phyloP scores from a whole-genome alignment of 2,888 invertebrate genomes.

The Rhamphomyia laevipes region DNA sequence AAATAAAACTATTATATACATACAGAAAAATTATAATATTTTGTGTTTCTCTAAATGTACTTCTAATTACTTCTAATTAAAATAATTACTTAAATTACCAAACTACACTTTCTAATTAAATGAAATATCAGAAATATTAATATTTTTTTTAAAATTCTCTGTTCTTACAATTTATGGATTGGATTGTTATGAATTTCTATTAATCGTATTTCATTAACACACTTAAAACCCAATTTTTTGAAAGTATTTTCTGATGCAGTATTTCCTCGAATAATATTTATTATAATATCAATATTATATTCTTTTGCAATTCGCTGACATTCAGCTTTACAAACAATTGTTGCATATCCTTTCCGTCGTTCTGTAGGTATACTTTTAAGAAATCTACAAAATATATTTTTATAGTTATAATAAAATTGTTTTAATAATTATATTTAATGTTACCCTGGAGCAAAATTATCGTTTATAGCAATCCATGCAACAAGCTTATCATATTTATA shows the following conservation, averaged over 20 bases:
- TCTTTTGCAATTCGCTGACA: slow-evolving; percentile 1
- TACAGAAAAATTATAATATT: too few relatives aligned
- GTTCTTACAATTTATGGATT: too few relatives aligned
- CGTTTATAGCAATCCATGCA: slow-evolving; percentile 7
- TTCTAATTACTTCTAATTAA: too few relatives aligned
- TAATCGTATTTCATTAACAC: background rate
- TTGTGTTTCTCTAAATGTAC: too few relatives aligned
- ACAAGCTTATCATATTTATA: slow-evolving; percentile 2
- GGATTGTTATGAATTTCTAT: too few relatives aligned
- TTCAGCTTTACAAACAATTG: slow-evolving; percentile 2
- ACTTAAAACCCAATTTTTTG: slow-evolving; percentile 1
- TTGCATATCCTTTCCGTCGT: slow-evolving; percentile 5
- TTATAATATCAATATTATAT: slow-evolving; percentile 2
- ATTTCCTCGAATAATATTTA: background rate
- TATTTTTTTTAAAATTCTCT: too few relatives aligned
- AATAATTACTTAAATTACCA: too few relatives aligned
- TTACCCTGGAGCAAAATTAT: slow-evolving; percentile 6
- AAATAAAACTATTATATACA: too few relatives aligned
- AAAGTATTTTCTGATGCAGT: slow-evolving; percentile 1
- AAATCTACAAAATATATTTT: background rate
- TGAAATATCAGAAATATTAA: too few relatives aligned
- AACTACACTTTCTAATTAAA: too few relatives aligned
- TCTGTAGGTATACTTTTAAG: slow-evolving; percentile 1
- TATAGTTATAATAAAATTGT: background rate
- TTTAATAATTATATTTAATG: background rate